These are phyloP conservation scores for Excalfactoria chinensis DNA, from an alignment of 2,113 vertebrate species.

Conservation along the genomic window DNA sequence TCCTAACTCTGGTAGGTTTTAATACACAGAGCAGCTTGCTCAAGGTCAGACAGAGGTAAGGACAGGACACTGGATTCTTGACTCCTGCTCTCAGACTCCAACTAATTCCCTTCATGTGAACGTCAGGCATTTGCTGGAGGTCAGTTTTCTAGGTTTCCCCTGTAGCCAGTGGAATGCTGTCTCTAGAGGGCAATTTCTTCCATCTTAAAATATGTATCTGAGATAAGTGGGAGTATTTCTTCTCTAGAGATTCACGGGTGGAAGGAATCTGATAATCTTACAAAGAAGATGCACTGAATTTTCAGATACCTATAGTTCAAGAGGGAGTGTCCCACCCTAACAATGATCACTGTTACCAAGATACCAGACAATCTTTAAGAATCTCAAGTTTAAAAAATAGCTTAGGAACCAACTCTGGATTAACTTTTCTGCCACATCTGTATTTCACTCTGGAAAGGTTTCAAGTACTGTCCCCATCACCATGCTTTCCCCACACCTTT, in stretches of 20 bases:
- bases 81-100: conserved; percentile 44
- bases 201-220: conserved; percentile 12
- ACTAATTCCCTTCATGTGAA: conserved; percentile 11
- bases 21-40: not conserved
- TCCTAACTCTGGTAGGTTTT: not conserved
- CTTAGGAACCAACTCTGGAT: not conserved
- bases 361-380: not conserved
- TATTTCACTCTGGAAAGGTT: conserved; percentile 26
- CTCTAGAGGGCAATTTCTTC: conserved; percentile 36
- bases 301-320: conserved; percentile 47
- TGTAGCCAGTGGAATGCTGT: not conserved
- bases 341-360: not conserved
- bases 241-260: not conserved
- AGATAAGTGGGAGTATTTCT: conserved; percentile 36
- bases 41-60: conserved; percentile 47
- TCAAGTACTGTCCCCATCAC: not conserved
- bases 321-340: not conserved
- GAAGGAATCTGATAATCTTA: not conserved
- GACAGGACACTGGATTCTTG: conserved; percentile 27
- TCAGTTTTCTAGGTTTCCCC: not conserved
- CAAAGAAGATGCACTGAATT: not conserved
- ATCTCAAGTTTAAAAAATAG: not conserved
- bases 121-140: conserved; percentile 31
- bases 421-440: not conserved
- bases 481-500: not conserved